Percentiles rank a stretch among this genome's conserved stretches.
Evolutionary conservation across 92 coral and sea anemone species (phyloP).

Genomic region (Zoanthus sansibaricus): DNA sequence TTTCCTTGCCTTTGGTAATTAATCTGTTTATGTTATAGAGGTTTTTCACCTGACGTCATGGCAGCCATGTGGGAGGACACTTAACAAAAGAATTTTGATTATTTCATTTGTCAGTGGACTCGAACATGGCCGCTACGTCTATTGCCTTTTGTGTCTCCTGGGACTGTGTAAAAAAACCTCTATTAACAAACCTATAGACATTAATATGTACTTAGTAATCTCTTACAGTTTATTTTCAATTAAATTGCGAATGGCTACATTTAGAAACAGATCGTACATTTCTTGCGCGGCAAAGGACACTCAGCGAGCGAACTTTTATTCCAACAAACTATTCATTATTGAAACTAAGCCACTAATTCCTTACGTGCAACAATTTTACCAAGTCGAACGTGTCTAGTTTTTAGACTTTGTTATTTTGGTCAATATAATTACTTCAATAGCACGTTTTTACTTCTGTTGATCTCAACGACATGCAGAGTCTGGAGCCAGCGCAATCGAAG

Average conservation of each 20-base stretch:
- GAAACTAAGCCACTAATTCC: not conserved
- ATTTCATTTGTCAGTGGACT: too few relatives aligned
- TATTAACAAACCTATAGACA: too few relatives aligned
- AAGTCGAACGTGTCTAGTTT: not conserved
- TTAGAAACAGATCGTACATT: not conserved
- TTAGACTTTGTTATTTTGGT: not conserved
- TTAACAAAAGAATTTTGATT: too few relatives aligned
- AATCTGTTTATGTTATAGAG: not conserved
- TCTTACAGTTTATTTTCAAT: not conserved
- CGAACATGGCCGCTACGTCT: too few relatives aligned
- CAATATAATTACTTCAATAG: slow-evolving; percentile 15
- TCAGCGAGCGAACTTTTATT: not conserved
- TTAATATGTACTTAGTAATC: not conserved
- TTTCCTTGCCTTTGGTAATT: not conserved
- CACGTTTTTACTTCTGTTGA: not conserved
- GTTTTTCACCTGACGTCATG: too few relatives aligned
- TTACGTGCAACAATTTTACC: not conserved
- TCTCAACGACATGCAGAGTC: not conserved
- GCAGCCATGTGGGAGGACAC: too few relatives aligned
- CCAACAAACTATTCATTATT: not conserved
- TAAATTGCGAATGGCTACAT: not conserved
- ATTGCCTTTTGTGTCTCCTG: too few relatives aligned
- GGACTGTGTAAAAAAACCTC: too few relatives aligned
- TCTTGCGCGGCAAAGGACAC: not conserved
- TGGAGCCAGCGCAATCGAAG: slow-evolving; percentile 5